A percentile compares a stretch with the other conserved stretches of the same genome.
These are phyloP conservation scores for Coptotermes formosanus DNA, from an alignment of 1,140 invertebrate genomes.

Conservation along the genomic window DNA sequence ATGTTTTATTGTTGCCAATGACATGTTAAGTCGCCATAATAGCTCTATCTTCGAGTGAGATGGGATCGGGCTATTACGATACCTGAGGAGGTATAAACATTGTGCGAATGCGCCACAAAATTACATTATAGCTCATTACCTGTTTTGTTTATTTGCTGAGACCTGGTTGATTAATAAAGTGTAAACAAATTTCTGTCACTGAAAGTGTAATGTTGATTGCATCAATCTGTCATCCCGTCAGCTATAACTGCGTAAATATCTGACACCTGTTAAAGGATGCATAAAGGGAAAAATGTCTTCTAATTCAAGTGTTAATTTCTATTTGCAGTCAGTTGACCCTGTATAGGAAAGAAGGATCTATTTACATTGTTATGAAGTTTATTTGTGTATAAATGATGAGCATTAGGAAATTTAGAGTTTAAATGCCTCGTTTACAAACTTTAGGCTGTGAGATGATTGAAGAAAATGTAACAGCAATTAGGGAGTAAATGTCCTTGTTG, in stretches of 20 bases:
- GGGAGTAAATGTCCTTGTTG: constrained; percentile 14
- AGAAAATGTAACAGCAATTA: constrained; percentile 31
- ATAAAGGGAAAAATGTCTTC: not conserved
- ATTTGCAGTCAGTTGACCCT: not conserved
- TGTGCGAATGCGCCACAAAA: too few species aligned
- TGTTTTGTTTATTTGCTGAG: not conserved
- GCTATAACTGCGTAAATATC: not conserved
- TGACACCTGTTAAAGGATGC: not conserved
- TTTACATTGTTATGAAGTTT: not conserved
- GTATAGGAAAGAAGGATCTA: not conserved
- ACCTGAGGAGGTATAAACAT: too few species aligned
- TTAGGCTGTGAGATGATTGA: constrained; percentile 29
- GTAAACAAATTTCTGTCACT: not conserved
- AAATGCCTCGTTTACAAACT: constrained; percentile 29
- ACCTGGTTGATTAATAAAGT: not conserved
- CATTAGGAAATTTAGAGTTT: not conserved
- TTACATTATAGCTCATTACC: too few species aligned
- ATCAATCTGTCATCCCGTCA: not conserved
- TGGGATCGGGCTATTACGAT: too few species aligned
- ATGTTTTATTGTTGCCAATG: too few species aligned
- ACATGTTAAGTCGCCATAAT: too few species aligned
- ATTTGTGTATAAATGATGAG: not conserved
- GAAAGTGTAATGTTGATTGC: not conserved
- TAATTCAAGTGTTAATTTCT: not conserved
- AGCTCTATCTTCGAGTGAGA: too few species aligned